Percentiles rank a stretch among this genome's conserved stretches.
These are phyloP conservation scores for Omphaloscelis lunosa DNA, from an alignment of 2,888 invertebrate species.

Conservation along the genomic window DNA sequence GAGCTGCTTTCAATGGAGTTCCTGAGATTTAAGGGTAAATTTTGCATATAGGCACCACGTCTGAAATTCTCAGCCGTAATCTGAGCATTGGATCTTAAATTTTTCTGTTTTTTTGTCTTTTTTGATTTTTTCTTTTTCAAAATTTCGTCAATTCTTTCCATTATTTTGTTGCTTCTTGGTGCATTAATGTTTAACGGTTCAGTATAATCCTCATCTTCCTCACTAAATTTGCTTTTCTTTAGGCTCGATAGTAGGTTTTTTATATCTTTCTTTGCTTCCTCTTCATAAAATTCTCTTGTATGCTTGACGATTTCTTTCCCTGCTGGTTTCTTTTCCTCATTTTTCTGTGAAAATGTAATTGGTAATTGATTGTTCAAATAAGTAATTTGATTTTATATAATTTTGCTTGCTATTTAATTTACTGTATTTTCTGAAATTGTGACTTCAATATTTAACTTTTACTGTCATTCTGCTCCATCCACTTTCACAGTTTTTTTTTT, in stretches of 20 bases:
- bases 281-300: conserved; percentile 27
- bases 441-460: not conserved
- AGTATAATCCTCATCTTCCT: not conserved
- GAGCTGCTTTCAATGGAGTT: not conserved
- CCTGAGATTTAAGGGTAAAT: not conserved
- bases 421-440: not conserved
- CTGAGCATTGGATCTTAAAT: not conserved
- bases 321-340: conserved; percentile 18
- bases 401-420: no score
- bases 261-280: conserved; percentile 44
- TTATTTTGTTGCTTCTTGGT: not conserved
- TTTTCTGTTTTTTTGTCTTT: not conserved
- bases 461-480: not conserved
- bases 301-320: not conserved
- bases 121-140: not conserved
- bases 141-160: conserved; percentile 13
- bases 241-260: conserved; percentile 16
- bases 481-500: not conserved
- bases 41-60: not conserved
- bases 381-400: not conserved
- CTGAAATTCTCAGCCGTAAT: not conserved
- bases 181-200: not conserved
- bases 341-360: conserved; percentile 37
- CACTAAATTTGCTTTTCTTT: not conserved
- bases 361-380: not conserved